These are phyloP conservation scores for Sicus ferrugineus DNA, from an alignment of 2,888 invertebrate genomes.

Conservation along the genomic window DNA sequence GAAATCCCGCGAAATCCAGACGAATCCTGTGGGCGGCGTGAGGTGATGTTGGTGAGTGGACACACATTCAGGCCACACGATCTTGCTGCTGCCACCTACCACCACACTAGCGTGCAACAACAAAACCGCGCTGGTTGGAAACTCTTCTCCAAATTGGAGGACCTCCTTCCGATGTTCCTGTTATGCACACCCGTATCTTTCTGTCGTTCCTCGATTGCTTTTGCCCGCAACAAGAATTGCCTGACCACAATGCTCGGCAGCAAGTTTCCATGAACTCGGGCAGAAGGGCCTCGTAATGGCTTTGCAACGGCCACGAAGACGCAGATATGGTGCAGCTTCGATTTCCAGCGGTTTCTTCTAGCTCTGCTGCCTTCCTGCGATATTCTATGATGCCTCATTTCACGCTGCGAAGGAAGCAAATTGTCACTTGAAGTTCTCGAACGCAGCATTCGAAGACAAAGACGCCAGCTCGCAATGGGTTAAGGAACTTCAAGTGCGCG, in stretches of 20 bases:
- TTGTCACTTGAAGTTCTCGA: not conserved
- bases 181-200: not conserved
- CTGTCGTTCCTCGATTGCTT: not conserved
- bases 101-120: too few species aligned
- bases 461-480: not conserved
- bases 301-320: not conserved
- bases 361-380: not conserved
- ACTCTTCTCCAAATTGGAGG: not conserved
- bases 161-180: not conserved
- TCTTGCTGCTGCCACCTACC: too few species aligned
- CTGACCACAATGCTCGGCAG: conserved; percentile 15
- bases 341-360: conserved; percentile 3
- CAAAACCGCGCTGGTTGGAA: too few species aligned
- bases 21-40: too few species aligned
- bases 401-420: not conserved
- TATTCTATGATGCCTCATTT: conserved; percentile 4
- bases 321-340: not conserved
- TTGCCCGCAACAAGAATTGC: conserved; percentile 1
- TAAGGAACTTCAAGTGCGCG: not conserved
- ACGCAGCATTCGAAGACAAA: not conserved
- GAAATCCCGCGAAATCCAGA: too few species aligned
- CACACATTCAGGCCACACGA: too few species aligned
- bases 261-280: conserved; percentile 3
- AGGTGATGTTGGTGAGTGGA: too few species aligned
- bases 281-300: not conserved